Conservation (phyloP, 2,888 invertebrate genomes). For the Syrphus vitripennis region DNA sequence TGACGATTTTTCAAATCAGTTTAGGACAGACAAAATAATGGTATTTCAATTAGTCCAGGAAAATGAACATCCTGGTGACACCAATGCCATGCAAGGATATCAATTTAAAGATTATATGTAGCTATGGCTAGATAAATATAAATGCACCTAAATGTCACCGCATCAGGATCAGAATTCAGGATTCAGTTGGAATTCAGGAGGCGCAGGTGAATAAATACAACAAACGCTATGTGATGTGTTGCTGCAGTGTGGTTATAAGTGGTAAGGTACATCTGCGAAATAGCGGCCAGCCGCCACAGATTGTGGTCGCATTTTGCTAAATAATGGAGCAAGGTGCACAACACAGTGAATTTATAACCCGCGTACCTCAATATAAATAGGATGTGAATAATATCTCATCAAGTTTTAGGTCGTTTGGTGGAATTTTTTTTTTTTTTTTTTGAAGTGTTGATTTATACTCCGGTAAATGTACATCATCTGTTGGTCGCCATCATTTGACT, state of each 20-base stretch:
- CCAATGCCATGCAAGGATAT: conserved; percentile 34
- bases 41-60: conserved; percentile 54
- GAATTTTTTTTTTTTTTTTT: background rate
- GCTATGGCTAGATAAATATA: background rate
- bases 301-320: conserved; percentile 40
- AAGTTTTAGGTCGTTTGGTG: conserved; percentile 21
- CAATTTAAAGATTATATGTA: conserved; percentile 30
- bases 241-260: too few relatives aligned
- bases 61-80: background rate
- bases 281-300: background rate
- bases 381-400: conserved; percentile 62
- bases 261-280: background rate
- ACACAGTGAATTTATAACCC: conserved; percentile 17
- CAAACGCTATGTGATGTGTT: background rate
- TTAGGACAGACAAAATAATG: background rate
- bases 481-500: background rate
- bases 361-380: conserved; percentile 2
- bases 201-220: conserved; percentile 43
- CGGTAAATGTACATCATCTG: conserved; percentile 16
- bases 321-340: conserved; percentile 49
- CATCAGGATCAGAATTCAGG: background rate
- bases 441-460: conserved; percentile 2
- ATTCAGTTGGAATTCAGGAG: background rate
- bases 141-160: background rate
- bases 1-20: conserved; percentile 47